Evolutionary conservation across 2,113 vertebrate species (phyloP), one percentile per base, ranked within the genome.

Genomic region (Alethe diademata): DNA sequence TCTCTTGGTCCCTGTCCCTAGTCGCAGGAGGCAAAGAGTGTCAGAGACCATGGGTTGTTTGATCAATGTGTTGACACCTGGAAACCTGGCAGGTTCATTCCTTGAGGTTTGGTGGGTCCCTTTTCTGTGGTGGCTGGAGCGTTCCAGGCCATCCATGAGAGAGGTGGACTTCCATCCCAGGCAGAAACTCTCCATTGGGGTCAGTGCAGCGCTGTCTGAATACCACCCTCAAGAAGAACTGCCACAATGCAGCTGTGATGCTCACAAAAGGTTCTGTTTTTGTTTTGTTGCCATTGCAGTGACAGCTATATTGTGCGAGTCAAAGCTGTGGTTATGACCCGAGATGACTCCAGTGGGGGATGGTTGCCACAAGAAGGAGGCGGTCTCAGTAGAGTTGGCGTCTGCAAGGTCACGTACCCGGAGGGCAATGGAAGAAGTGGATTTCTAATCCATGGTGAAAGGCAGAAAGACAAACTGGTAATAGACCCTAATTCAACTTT

Each of bases 221-320:
- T 43, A 3, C 36, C 4, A 0, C 51, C 64, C 66, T 86, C 3
- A 1, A 33, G 83, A 57, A 38, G 5, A 90, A 18, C 0, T 1
- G 2, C 42, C 26, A 36, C 1, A 8, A 47, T 24, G 70, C 17
- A 19, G 76, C 40, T 4, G 5, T 79, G 94, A 90, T 96, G 88
- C 97, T 97, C 73, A 96, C 94, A 54, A 94, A 92, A 25, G 78
- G 50, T 61, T 96, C 50, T 97, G 91, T 96, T 95, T 93, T 79
- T 96, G 88, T 97, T 66, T 95, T 90, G 82, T 94, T 96, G 92
- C 36, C 93, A 18, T 97, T 97, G 75, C 98, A 99, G 99, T 99
- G 99, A 99, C 98, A 99, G 98, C 98, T 99, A 99, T 98, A 99
- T 99, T 96, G 99, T 99, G 97, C 98, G 99, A 98, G 99, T 99